These are phyloP conservation scores for Garra rufa DNA, from an alignment of 2,113 vertebrate genomes.

Conservation along the genomic window DNA sequence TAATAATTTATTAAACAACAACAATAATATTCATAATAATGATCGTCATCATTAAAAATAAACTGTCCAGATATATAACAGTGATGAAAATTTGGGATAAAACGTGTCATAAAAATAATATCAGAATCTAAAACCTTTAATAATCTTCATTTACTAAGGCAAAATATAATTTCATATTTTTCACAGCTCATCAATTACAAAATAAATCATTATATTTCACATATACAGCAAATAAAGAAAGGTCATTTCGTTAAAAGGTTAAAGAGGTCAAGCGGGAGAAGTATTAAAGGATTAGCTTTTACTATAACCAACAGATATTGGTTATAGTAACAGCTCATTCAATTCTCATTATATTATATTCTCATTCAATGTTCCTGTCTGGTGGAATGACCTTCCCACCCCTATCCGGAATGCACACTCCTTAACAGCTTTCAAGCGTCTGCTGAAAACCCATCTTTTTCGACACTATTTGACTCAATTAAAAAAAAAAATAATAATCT, in stretches of 20 bases:
- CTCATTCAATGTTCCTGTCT: too few relatives aligned
- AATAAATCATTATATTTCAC: background rate
- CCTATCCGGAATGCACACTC: too few relatives aligned
- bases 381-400: too few relatives aligned
- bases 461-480: too few relatives aligned
- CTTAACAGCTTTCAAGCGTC: too few relatives aligned
- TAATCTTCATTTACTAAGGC: background rate
- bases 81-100: background rate
- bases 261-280: background rate
- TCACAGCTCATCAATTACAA: background rate
- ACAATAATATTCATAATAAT: background rate
- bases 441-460: too few relatives aligned
- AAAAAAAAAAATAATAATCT: too few relatives aligned
- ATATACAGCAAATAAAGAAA: background rate
- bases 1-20: background rate
- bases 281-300: background rate
- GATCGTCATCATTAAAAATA: background rate
- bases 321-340: too few relatives aligned
- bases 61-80: background rate
- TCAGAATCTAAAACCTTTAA: background rate
- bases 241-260: background rate
- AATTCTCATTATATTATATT: too few relatives aligned
- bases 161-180: background rate
- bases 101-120: background rate
- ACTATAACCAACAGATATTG: background rate